These are phyloP conservation scores for Mormoops blainvillei DNA, from an alignment of 2,113 vertebrate species.

Conservation along the genomic window DNA sequence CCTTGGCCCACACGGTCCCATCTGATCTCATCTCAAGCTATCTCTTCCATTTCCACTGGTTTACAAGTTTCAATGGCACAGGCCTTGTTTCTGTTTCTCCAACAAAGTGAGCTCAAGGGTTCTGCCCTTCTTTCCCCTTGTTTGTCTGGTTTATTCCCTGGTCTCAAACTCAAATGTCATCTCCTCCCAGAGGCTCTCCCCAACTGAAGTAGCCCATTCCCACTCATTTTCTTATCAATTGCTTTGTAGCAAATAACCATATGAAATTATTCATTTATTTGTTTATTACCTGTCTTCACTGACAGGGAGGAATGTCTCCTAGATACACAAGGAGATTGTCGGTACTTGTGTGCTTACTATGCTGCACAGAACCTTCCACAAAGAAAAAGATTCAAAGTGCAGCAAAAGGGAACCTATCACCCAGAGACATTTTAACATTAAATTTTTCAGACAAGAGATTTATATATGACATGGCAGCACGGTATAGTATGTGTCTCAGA, in stretches of 20 bases:
- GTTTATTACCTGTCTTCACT: background rate
- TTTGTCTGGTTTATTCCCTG: background rate
- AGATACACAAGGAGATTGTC: background rate
- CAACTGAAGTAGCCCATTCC: background rate
- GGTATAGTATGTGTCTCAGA: background rate
- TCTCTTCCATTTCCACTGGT: background rate
- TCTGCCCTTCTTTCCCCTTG: background rate
- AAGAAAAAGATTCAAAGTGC: background rate
- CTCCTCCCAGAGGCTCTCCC: background rate
- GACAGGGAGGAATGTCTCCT: background rate
- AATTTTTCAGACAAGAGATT: background rate
- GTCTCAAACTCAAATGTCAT: background rate
- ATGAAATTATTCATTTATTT: background rate
- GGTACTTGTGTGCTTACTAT: background rate
- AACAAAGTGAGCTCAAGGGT: background rate
- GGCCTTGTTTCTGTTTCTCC: background rate
- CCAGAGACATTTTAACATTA: background rate
- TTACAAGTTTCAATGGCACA: background rate
- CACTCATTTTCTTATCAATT: background rate
- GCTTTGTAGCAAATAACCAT: background rate
- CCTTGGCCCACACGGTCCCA: background rate
- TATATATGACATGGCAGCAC: background rate
- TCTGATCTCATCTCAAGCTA: background rate
- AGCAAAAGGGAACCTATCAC: background rate
- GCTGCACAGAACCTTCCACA: background rate